Conservation (phyloP, 2,888 invertebrate species). For the Ptilodon capucinus region DNA sequence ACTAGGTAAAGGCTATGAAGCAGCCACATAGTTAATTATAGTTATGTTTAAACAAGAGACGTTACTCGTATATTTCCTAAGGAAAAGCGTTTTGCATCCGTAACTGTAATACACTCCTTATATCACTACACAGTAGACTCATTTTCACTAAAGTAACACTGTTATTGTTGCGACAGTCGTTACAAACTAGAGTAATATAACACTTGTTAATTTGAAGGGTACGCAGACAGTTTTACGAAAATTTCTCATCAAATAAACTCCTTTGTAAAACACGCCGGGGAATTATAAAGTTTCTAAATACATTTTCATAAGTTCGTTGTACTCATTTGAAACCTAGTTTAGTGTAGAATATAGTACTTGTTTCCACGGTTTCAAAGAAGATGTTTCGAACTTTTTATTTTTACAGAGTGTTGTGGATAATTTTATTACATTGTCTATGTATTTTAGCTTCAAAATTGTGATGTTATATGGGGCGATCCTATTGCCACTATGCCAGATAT, state of each 20-base stretch:
- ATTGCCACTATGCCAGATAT: too few relatives aligned
- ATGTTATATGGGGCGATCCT: too few relatives aligned
- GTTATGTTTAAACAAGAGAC: too few relatives aligned
- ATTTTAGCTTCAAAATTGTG: too few relatives aligned
- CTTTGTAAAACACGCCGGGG: slow-evolving; percentile 8
- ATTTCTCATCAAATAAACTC: slow-evolving; percentile 19
- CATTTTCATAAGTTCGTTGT: slow-evolving; percentile 9
- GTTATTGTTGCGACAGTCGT: not conserved
- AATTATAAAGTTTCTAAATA: slow-evolving; percentile 29
- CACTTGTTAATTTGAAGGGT: not conserved
- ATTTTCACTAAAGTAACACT: not conserved
- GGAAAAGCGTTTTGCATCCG: too few relatives aligned
- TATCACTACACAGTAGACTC: too few relatives aligned
- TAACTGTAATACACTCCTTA: too few relatives aligned
- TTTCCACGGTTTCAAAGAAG: not conserved
- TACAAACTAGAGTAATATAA: not conserved
- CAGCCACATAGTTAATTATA: too few relatives aligned
- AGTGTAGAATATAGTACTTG: not conserved
- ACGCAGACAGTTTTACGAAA: slow-evolving; percentile 14
- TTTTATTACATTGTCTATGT: too few relatives aligned
- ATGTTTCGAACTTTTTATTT: not conserved
- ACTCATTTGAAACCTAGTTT: not conserved
- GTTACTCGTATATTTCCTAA: too few relatives aligned
- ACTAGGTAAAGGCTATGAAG: too few relatives aligned
- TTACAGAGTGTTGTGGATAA: too few relatives aligned